Base-by-base conservation (phyloP, 2,888 invertebrate species). In the Hydroisotoma schaefferi region DNA sequence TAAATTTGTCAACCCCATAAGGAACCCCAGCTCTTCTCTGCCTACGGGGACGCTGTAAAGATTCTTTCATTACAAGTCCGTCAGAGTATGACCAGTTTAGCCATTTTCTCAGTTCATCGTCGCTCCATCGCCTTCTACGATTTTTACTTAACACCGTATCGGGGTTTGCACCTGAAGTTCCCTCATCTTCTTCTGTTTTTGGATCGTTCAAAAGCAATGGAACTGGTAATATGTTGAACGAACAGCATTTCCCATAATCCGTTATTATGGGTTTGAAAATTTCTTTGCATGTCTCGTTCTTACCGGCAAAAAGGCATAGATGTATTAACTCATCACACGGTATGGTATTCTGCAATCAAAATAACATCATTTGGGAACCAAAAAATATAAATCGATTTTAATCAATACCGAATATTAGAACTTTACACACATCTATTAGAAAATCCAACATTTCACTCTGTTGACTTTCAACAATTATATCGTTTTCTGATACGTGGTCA, bases 161-260 rank as follows among this genome's bases (percentile, higher is more conserved):
- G n/a, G 40, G 5, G 8, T 33, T 8, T 33, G 33, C 8, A 33
- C 33, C 33, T 8, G 33, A 33, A 33, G 8, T 52, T 3, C 18
- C 8, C 23, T 25, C 18, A 2, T 49, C 23, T 10, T 15, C 38
- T 4, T 54, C 53, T 15, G 55, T n/a, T 20, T 33, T 38, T 5
- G 61, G 61, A 44, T 55, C 46, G 5, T 22, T 46, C 8, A 59
- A 29, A 6, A 61, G 56, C 27, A 70, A 40, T 8, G 67, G 81
- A 1, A 84, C 80, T 64, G 88, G 86, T 2, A 90, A 81, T 10
- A 85, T 83, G 75, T 91, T 91, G 75, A 91, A 91, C 1, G 87
- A 86, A 75, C 90, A 91, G 75, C 65, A 91, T 52, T 59, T 63
- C 25, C 63, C 63, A 47, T 40, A 56, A 25, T 63, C 63, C 1